Conservation (phyloP, 2,797 vertebrate species). For the Myotis daubentonii region DNA sequence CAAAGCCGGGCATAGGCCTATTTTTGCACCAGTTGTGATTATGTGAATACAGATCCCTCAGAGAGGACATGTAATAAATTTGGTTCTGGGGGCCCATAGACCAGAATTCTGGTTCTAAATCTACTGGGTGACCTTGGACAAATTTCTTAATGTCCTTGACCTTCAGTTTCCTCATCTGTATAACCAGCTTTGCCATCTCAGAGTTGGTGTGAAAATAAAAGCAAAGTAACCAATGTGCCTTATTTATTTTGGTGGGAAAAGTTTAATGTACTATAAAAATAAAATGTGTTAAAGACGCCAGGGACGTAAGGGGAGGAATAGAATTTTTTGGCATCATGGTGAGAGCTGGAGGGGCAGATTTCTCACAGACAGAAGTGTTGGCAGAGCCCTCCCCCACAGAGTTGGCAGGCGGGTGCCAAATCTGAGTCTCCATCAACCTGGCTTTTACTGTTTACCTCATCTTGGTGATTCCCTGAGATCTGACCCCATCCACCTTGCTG, state of each 20-base stretch:
- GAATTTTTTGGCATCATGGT: background rate
- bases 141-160: background rate
- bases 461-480: background rate
- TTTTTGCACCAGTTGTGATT: background rate
- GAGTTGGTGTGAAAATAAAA: background rate
- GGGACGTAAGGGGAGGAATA: background rate
- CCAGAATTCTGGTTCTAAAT: background rate
- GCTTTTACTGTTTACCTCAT: background rate
- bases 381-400: background rate
- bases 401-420: background rate
- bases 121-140: background rate
- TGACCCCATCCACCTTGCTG: background rate
- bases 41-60: background rate
- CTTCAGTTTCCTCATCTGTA: background rate
- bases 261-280: background rate
- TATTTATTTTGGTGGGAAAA: background rate
- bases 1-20: background rate
- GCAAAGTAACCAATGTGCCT: background rate
- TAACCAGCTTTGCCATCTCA: background rate
- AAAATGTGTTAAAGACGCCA: background rate
- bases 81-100: background rate
- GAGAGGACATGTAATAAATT: background rate
- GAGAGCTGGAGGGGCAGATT: background rate
- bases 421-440: background rate
- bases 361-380: background rate